Evolutionary conservation across 2,888 invertebrate genomes (phyloP).

Genomic region (Drosophila phalerata): DNA sequence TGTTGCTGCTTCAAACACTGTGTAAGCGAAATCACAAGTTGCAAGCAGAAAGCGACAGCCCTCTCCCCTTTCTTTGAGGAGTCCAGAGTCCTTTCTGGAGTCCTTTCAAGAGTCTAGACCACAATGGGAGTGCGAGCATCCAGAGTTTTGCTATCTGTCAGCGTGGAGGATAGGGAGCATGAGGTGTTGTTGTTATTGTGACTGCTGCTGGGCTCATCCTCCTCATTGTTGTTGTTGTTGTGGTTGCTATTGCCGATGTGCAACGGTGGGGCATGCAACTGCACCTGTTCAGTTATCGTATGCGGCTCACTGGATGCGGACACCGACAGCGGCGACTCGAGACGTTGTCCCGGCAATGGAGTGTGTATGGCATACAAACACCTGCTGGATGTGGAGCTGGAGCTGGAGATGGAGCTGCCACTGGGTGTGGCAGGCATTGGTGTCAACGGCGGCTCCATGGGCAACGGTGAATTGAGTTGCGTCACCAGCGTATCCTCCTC

Average conservation of each 20-base stretch:
- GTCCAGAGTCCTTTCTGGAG: background rate
- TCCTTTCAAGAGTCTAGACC: constrained; percentile 64
- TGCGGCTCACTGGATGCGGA: constrained; percentile 54
- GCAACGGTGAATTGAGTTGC: constrained; percentile 45
- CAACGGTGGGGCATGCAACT: constrained; percentile 66
- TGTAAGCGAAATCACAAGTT: constrained; percentile 64
- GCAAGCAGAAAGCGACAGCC: constrained; percentile 18
- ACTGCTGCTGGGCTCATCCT: constrained; percentile 51
- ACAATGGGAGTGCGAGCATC: constrained; percentile 84
- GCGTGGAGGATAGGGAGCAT: constrained; percentile 82
- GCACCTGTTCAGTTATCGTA: constrained; percentile 79
- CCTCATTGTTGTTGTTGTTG: constrained; percentile 32
- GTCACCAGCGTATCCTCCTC: constrained; percentile 64
- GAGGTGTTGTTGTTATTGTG: constrained; percentile 82
- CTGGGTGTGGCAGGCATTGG: constrained; percentile 33
- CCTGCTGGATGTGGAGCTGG: constrained; percentile 75
- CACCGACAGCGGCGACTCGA: constrained; percentile 46
- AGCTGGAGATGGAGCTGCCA: constrained; percentile 52
- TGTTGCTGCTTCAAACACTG: constrained; percentile 29
- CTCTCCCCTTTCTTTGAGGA: background rate
- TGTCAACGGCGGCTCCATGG: constrained; percentile 20
- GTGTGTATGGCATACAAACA: constrained; percentile 80
- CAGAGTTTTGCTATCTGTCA: constrained; percentile 84
- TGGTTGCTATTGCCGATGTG: constrained; percentile 26
- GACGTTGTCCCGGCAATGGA: constrained; percentile 65